Evolutionary conservation across 1,140 invertebrate species (phyloP).

Genomic region (Teleopsis dalmanni): DNA sequence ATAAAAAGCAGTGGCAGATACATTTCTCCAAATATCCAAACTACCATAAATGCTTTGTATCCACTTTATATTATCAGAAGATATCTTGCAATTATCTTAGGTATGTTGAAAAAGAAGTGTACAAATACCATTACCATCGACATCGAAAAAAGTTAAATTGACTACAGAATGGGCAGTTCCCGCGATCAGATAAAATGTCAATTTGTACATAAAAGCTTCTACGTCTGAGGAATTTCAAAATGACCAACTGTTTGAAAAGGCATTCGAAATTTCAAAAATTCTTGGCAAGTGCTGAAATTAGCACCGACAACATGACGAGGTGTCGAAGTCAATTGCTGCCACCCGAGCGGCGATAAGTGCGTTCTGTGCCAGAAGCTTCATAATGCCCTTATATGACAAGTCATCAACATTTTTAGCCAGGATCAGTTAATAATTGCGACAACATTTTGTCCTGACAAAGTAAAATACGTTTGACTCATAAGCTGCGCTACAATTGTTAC

Average conservation of each 20-base stretch:
- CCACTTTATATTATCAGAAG: too few relatives aligned
- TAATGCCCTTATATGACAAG: constrained; percentile 14
- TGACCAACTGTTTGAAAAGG: constrained; percentile 4
- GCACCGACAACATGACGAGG: constrained; percentile 11
- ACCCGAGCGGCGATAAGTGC: neutral
- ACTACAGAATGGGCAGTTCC: constrained; percentile 42
- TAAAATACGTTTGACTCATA: too few relatives aligned
- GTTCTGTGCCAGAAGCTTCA: constrained; percentile 8
- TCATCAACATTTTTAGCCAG: constrained; percentile 3
- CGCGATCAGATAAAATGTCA: constrained; percentile 45
- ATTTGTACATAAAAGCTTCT: constrained; percentile 44
- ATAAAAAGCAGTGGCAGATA: too few relatives aligned
- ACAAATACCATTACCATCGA: too few relatives aligned
- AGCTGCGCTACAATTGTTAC: too few relatives aligned
- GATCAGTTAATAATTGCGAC: constrained; percentile 8
- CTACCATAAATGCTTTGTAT: too few relatives aligned
- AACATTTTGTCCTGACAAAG: too few relatives aligned
- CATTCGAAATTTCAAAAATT: constrained; percentile 13
- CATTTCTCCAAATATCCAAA: too few relatives aligned
- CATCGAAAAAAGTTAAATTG: constrained; percentile 23
- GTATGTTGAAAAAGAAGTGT: too few relatives aligned
- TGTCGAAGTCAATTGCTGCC: constrained; percentile 1
- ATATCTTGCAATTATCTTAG: too few relatives aligned
- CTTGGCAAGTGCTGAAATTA: constrained; percentile 14
- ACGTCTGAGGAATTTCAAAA: constrained; percentile 44